Percentiles rank a stretch among this genome's conserved stretches.
Conservation (phyloP, 2,113 vertebrate genomes). For the Vulpes ferrilata region DNA sequence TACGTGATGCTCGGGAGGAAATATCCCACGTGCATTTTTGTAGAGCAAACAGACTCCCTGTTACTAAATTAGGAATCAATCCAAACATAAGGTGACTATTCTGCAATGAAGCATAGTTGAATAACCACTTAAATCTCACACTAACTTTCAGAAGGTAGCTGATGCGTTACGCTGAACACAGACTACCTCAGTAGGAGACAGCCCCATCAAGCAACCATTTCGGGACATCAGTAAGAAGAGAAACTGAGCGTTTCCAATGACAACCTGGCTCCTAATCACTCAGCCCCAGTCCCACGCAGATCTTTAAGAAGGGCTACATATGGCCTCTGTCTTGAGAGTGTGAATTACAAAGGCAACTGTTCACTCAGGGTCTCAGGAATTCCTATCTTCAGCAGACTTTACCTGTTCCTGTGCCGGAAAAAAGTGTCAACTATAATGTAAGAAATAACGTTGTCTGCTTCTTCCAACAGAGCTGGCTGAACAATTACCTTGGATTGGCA, state of each 20-base stretch:
- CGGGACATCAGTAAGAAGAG: not conserved
- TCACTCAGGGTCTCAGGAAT: slow-evolving; percentile 74
- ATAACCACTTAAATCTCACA: not conserved
- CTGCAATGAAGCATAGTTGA: not conserved
- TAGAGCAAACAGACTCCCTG: not conserved
- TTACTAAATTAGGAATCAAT: not conserved
- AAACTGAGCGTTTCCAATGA: not conserved
- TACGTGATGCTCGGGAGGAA: no score
- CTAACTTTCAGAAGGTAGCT: not conserved
- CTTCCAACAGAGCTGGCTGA: slow-evolving; percentile 72
- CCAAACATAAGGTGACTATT: not conserved
- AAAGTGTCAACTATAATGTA: slow-evolving; percentile 73
- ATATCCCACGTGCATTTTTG: no score
- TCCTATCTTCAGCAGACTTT: slow-evolving; percentile 62
- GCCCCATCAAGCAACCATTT: not conserved
- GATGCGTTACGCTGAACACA: not conserved
- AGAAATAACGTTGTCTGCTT: slow-evolving; percentile 69
- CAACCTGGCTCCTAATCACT: not conserved
- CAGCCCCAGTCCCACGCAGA: not conserved
- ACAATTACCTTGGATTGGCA: slow-evolving; percentile 80
- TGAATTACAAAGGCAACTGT: slow-evolving; percentile 47
- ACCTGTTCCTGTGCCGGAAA: slow-evolving; percentile 74
- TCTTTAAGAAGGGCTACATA: not conserved
- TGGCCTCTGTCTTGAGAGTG: slow-evolving; percentile 68
- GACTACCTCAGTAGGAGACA: not conserved